phyloP scores from a whole-genome alignment of 1,140 invertebrate species.

The Scaptomyza pallida region DNA sequence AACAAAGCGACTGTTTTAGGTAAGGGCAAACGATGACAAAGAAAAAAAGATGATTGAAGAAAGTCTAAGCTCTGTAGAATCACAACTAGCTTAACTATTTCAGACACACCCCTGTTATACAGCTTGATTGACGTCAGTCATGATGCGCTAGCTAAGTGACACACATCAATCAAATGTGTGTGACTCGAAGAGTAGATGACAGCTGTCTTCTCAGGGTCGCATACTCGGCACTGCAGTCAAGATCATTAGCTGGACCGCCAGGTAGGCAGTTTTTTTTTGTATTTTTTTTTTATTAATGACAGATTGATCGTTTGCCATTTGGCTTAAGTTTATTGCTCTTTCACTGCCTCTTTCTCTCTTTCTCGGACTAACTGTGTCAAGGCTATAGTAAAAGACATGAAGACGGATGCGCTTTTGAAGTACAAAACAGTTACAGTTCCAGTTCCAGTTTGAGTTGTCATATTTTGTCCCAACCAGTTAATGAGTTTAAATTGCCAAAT shows the following conservation, averaged over 20 bases:
- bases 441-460: too few species aligned
- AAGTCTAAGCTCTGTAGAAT: too few species aligned
- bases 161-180: constrained; percentile 45
- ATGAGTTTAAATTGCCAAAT: constrained; percentile 71
- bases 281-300: constrained; percentile 12
- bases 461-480: constrained; percentile 22
- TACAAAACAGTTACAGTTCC: constrained; percentile 36
- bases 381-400: constrained; percentile 36
- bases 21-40: too few species aligned
- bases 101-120: not conserved
- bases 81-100: not conserved
- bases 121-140: constrained; percentile 5
- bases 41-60: not conserved
- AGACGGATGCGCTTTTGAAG: constrained; percentile 48
- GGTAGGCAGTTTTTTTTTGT: constrained; percentile 5
- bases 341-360: too few species aligned
- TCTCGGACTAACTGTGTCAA: constrained; percentile 63
- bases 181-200: not conserved
- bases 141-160: constrained; percentile 20
- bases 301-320: constrained; percentile 54
- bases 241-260: constrained; percentile 26
- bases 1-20: not conserved
- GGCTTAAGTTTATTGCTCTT: not conserved
- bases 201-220: too few species aligned
- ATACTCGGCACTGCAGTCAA: not conserved